Conservation (phyloP, 2,113 vertebrate species). For the Cavia porcellus region DNA sequence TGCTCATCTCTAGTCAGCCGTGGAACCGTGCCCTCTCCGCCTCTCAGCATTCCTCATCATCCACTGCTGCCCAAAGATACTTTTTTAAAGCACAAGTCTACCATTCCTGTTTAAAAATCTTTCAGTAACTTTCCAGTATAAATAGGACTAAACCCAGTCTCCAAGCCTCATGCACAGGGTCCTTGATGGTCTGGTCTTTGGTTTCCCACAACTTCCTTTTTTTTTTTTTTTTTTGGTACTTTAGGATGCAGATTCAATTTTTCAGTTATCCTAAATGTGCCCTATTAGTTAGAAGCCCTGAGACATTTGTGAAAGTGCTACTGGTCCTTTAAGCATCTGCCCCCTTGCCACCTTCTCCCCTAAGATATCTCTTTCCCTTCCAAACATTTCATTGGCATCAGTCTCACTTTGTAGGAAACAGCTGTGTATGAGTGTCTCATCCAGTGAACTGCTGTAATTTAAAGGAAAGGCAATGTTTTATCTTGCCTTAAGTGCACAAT, state of each 20-base stretch:
- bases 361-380: not conserved
- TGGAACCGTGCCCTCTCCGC: not conserved
- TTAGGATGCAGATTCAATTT: not conserved
- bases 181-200: not conserved
- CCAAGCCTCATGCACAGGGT: not conserved
- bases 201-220: not conserved
- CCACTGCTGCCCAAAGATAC: not conserved
- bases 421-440: not conserved
- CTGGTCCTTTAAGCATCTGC: not conserved
- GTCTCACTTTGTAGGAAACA: not conserved
- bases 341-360: not conserved
- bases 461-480: not conserved
- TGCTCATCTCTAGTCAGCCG: not conserved
- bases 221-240: not conserved
- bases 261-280: not conserved
- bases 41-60: not conserved
- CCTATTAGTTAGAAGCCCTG: not conserved
- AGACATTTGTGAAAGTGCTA: not conserved
- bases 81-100: constrained; percentile 13
- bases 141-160: not conserved
- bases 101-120: not conserved
- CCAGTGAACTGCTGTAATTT: not conserved
- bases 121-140: not conserved
- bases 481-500: not conserved
- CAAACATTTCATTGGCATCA: not conserved